A percentile compares a stretch with the other conserved stretches of the same genome.
phyloP scores from a whole-genome alignment of 2,888 invertebrate genomes.

The Drosophila acutilabella region DNA sequence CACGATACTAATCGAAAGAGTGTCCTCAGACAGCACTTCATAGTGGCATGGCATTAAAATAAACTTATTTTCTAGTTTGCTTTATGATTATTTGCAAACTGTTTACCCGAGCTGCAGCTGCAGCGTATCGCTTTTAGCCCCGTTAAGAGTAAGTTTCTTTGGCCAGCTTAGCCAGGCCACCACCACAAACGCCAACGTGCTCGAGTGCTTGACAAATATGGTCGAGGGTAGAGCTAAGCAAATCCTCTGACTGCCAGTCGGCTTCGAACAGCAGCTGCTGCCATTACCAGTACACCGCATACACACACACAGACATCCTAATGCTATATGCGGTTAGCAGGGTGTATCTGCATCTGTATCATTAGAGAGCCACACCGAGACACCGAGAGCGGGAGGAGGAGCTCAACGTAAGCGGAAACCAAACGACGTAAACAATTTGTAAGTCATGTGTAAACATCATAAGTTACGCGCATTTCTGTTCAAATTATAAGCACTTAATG shows the following conservation, averaged over 20 bases:
- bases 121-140: slow-evolving; percentile 12
- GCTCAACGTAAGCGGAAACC: slow-evolving; percentile 48
- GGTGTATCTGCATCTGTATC: slow-evolving; percentile 21
- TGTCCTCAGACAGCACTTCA: background rate
- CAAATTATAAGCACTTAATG: slow-evolving; percentile 80
- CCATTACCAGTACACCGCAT: slow-evolving; percentile 58
- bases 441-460: slow-evolving; percentile 81
- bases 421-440: slow-evolving; percentile 78
- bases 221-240: slow-evolving; percentile 46
- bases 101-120: slow-evolving; percentile 6
- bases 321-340: slow-evolving; percentile 44
- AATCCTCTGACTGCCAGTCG: slow-evolving; percentile 32
- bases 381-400: background rate
- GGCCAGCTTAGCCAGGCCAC: slow-evolving; percentile 24
- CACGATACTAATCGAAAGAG: slow-evolving; percentile 9
- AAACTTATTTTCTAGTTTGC: slow-evolving; percentile 3
- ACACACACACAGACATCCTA: background rate
- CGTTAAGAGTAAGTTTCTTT: slow-evolving; percentile 42
- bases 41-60: slow-evolving; percentile 3
- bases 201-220: slow-evolving; percentile 75
- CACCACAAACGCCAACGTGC: slow-evolving; percentile 59
- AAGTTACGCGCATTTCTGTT: slow-evolving; percentile 73
- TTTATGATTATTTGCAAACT: slow-evolving; percentile 42
- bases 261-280: slow-evolving; percentile 41
- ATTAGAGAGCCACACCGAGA: slow-evolving; percentile 1